Conservation (phyloP, 1,140 invertebrate genomes). For the Palaemon carinicauda region DNA sequence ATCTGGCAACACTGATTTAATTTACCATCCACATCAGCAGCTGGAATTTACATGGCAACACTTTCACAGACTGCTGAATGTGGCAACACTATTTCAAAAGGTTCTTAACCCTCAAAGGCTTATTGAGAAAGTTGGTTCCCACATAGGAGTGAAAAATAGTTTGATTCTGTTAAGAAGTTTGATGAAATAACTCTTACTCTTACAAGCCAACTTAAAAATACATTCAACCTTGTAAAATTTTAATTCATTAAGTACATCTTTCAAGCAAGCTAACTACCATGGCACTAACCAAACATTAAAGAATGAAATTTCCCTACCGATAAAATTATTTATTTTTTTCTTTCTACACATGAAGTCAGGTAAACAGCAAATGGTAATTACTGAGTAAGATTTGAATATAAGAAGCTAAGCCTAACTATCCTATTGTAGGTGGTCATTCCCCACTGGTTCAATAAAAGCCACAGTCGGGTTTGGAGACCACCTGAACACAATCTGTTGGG, state of each 20-base stretch:
- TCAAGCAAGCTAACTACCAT: conserved; percentile 41
- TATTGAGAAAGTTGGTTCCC: too few relatives aligned
- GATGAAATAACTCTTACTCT: too few relatives aligned
- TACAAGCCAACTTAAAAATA: neutral
- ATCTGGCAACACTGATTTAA: conserved; percentile 22
- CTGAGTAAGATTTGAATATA: conserved; percentile 48
- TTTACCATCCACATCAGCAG: neutral
- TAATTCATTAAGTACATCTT: neutral
- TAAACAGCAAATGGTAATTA: conserved; percentile 47
- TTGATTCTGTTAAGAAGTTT: too few relatives aligned
- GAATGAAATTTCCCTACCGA: conserved; percentile 18
- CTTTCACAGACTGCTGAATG: neutral
- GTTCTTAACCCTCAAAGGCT: too few relatives aligned
- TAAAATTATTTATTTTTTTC: conserved; percentile 6
- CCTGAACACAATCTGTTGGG: conserved; percentile 32
- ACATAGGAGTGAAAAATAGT: too few relatives aligned
- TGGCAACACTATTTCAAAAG: too few relatives aligned
- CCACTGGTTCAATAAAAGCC: neutral
- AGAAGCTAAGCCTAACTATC: conserved; percentile 49
- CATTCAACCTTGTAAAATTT: neutral
- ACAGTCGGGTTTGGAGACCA: neutral
- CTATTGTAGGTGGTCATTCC: conserved; percentile 18
- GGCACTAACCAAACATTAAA: conserved; percentile 39
- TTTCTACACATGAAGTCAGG: conserved; percentile 41
- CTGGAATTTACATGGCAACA: neutral